phyloP scores from a whole-genome alignment of 2,113 vertebrate species.

The Rissa tridactyla region DNA sequence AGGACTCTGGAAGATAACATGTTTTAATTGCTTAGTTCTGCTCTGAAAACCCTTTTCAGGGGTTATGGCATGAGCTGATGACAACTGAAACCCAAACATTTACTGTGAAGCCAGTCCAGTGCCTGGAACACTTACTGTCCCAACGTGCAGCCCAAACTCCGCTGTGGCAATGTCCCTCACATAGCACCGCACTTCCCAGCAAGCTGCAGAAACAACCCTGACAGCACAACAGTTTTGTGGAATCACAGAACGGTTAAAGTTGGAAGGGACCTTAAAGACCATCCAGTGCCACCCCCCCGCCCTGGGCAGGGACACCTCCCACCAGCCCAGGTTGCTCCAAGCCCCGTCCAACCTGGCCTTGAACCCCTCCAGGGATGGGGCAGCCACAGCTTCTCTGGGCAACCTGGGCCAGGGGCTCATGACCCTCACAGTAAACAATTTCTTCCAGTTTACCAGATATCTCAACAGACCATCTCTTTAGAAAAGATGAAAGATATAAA shows the following conservation, averaged over 20 bases:
- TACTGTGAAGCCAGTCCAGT: background rate
- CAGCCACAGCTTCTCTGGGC: background rate
- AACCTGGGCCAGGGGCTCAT: background rate
- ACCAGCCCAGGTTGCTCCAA: background rate
- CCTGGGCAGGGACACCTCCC: background rate
- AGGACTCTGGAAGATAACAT: background rate
- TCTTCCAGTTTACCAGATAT: background rate
- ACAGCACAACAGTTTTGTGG: background rate
- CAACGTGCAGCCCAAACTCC: fast-evolving
- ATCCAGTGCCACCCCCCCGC: background rate
- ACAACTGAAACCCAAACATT: background rate
- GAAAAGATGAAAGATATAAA: background rate
- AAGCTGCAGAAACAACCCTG: background rate
- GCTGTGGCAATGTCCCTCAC: background rate
- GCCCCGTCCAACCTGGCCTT: background rate
- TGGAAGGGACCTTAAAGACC: background rate
- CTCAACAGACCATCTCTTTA: no score
- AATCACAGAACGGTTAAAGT: background rate
- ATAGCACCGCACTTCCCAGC: background rate
- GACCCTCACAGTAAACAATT: background rate
- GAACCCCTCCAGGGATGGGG: background rate
- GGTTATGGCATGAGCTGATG: fast-evolving
- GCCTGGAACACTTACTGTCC: fast-evolving
- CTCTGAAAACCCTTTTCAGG: background rate
- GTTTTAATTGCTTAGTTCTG: background rate